Base-by-base conservation (phyloP, 1,140 invertebrate genomes). In the Spodoptera frugiperda region DNA sequence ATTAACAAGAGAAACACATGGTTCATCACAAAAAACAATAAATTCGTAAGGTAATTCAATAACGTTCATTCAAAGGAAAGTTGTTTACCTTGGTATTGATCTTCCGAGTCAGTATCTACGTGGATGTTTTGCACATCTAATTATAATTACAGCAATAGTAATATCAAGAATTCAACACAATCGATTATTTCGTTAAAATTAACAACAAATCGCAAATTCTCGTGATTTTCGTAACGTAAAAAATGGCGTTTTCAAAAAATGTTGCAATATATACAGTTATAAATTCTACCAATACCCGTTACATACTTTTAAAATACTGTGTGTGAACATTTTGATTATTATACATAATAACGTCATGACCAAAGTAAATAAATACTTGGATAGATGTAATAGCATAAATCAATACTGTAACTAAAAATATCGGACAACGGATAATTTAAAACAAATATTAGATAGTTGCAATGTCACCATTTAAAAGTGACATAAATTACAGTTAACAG, bases 51-150 rank as follows among this genome's bases (percentile, higher is more conserved):
- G 10, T 76, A 81, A 81, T 81, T 81, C 53, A 68, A 77, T 72
- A 65, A 78, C 54, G 46, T 70, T 33, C 14, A 30, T 19, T 48
- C 33, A 65, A 59, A 30, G 33, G 74, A 79, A 79, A 85, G 77
- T 82, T 82, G 81, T 84, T 88, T 88, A 82, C 82, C 82, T 84
- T 84, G 80, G 53, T 77, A 54, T 70, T 68, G 46, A 46, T 68
- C 21, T 51, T 53, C 5, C 5, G 11, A 30, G 57, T 21, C 33
- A 44, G 25, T 33, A 46, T 5, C 15, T n/a, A 72, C 12, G 17
- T 6, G 25, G 65, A 15, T 9, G 46, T 51, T 51, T 33, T 15
- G 53, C 25, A 33, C 25, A 53, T 51, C n/a, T 14, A n/a, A 68
- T 33, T 68, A 15, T 14, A 33, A 68, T n/a, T 68, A 12, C 19